A percentile compares a stretch with the other conserved stretches of the same genome.
These are phyloP conservation scores for Hucho hucho DNA, from an alignment of 2,113 vertebrate genomes.

Conservation along the genomic window DNA sequence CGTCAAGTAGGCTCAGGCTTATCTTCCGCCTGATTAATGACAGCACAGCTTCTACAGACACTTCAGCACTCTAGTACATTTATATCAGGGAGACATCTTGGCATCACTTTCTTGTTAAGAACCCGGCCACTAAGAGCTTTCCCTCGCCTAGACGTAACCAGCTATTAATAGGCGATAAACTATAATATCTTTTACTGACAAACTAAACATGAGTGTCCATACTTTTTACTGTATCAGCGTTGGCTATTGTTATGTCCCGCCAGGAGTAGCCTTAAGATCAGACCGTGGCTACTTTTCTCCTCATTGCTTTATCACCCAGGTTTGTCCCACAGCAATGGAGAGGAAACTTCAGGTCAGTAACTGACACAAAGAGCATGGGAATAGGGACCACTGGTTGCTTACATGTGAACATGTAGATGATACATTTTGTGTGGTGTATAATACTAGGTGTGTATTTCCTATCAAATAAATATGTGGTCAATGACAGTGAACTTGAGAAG, in stretches of 20 bases:
- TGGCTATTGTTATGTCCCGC: background rate
- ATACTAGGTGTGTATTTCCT: too few relatives aligned
- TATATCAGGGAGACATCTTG: conserved; percentile 7
- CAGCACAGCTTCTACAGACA: conserved; percentile 13
- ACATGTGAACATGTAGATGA: background rate
- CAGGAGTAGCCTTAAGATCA: background rate
- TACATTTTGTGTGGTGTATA: too few relatives aligned
- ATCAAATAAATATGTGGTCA: too few relatives aligned
- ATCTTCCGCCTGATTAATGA: conserved; percentile 31
- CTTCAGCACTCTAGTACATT: conserved; percentile 19
- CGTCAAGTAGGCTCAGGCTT: too few relatives aligned
- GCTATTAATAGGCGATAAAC: too few relatives aligned
- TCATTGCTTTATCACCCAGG: background rate
- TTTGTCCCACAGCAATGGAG: background rate
- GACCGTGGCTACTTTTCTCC: background rate
- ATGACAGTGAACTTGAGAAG: too few relatives aligned
- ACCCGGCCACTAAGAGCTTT: conserved; percentile 40
- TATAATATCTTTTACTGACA: too few relatives aligned
- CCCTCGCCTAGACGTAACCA: conserved; percentile 27
- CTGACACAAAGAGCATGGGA: background rate
- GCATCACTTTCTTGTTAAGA: conserved; percentile 11
- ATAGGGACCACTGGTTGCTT: background rate
- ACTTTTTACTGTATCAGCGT: background rate
- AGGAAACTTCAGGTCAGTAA: background rate
- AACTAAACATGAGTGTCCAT: background rate